Percentiles rank a stretch among this genome's conserved stretches.
Evolutionary conservation across 2,797 vertebrate genomes (phyloP).

Genomic region (Staurois parvus): DNA sequence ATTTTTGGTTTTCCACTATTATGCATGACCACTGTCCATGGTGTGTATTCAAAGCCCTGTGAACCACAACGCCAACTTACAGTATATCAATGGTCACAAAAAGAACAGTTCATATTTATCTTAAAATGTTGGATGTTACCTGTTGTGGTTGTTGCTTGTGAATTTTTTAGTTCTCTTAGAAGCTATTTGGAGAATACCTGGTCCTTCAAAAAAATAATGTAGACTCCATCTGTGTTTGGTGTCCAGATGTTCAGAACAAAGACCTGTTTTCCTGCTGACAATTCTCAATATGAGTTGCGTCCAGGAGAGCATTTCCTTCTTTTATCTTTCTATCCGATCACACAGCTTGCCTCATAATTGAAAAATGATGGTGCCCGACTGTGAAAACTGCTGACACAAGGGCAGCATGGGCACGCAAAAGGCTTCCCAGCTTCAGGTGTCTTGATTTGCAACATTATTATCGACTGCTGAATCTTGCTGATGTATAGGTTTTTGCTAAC

Average conservation of each 20-base stretch:
- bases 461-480: neutral
- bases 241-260: slow-evolving; percentile 1
- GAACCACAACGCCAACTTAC: too few species aligned
- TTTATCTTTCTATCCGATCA: neutral
- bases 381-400: neutral
- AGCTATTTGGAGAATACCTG: neutral
- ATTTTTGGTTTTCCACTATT: too few species aligned
- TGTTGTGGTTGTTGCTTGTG: too few species aligned
- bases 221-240: neutral
- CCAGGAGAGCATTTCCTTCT: neutral
- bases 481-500: neutral
- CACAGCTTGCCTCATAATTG: neutral
- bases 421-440: neutral
- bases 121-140: too few species aligned
- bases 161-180: neutral
- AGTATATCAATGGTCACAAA: too few species aligned
- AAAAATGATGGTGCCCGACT: neutral
- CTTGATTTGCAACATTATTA: neutral
- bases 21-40: too few species aligned
- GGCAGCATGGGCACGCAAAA: neutral
- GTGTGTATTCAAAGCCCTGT: too few species aligned
- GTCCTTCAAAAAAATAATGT: neutral
- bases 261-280: neutral
- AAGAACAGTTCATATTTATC: too few species aligned
- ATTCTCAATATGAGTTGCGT: neutral